A percentile compares a stretch with the other conserved stretches of the same genome.
Evolutionary conservation across 2,797 vertebrate genomes (phyloP).

Genomic region (Syngnathus acus): DNA sequence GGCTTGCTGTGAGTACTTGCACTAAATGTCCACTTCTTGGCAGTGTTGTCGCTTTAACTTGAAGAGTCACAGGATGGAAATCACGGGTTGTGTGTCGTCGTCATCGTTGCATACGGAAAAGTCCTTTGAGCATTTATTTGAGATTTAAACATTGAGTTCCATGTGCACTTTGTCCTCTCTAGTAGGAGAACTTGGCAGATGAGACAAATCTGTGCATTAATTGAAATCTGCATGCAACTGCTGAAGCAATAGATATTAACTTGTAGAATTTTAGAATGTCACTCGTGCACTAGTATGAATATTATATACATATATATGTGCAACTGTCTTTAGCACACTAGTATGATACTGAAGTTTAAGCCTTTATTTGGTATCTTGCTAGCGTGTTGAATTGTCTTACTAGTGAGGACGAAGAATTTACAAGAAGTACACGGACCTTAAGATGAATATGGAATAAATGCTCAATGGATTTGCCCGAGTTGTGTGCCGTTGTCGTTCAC

Average conservation of each 20-base stretch:
- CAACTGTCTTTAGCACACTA: too few species aligned
- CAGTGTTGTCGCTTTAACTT: slow-evolving; percentile 64
- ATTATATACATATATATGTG: too few species aligned
- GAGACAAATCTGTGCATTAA: neutral
- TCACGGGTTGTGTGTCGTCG: slow-evolving; percentile 53
- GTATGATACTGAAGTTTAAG: neutral
- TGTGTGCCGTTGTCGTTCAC: slow-evolving; percentile 42
- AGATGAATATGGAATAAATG: neutral
- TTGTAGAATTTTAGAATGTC: too few species aligned
- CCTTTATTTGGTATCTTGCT: neutral
- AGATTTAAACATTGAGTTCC: neutral
- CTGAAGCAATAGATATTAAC: neutral
- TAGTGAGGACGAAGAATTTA: neutral
- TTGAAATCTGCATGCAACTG: neutral
- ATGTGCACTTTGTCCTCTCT: neutral
- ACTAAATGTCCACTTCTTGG: slow-evolving; percentile 65
- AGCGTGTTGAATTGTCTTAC: neutral
- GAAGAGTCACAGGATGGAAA: slow-evolving; percentile 51
- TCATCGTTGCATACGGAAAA: slow-evolving; percentile 6
- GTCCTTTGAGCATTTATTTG: neutral
- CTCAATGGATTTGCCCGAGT: neutral
- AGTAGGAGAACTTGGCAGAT: neutral
- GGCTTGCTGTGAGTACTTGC: slow-evolving; percentile 64
- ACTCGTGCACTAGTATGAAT: too few species aligned
- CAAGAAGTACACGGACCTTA: neutral